Conservation (phyloP, 2,797 vertebrate genomes). For the Paedocypris micromegethes region DNA sequence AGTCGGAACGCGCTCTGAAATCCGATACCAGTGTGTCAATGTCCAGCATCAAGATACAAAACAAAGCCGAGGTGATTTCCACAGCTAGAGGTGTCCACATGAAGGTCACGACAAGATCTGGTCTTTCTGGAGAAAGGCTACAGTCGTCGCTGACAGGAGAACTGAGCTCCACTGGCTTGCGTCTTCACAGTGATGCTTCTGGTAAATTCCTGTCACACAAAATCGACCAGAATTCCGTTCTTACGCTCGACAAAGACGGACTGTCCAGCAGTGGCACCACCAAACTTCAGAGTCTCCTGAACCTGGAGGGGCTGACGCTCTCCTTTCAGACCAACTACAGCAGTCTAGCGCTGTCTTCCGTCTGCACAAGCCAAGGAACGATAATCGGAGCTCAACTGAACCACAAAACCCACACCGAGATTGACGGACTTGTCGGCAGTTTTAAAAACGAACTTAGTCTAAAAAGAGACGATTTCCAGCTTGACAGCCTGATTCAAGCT, state of each 20-base stretch:
- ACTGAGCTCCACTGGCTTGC: slow-evolving; percentile 71
- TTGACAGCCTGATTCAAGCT: slow-evolving; percentile 72
- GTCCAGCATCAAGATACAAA: slow-evolving; percentile 64
- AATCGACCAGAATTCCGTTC: slow-evolving; percentile 73
- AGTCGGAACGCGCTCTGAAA: slow-evolving; percentile 71
- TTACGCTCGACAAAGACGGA: slow-evolving; percentile 74
- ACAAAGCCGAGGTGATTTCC: slow-evolving; percentile 71
- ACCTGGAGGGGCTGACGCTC: slow-evolving; percentile 78
- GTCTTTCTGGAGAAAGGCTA: slow-evolving; percentile 62
- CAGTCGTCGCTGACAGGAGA: slow-evolving; percentile 71
- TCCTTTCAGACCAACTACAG: slow-evolving; percentile 73
- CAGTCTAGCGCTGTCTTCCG: slow-evolving; percentile 68
- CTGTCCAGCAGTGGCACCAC: slow-evolving; percentile 75
- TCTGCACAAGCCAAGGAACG: slow-evolving; percentile 78
- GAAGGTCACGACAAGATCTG: slow-evolving; percentile 73
- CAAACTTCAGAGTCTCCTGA: slow-evolving; percentile 71
- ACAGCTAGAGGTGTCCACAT: slow-evolving; percentile 64
- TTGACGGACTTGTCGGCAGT: slow-evolving; percentile 73
- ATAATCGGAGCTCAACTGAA: slow-evolving; percentile 69
- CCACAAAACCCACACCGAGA: slow-evolving; percentile 74
- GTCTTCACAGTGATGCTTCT: slow-evolving; percentile 73
- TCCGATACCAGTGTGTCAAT: slow-evolving; percentile 70
- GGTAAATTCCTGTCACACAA: slow-evolving; percentile 70
- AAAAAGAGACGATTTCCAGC: slow-evolving; percentile 71
- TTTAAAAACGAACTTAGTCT: slow-evolving; percentile 71